Evolutionary conservation across 2,797 vertebrate species (phyloP).

Genomic region (Hypotaenidia okinawae): DNA sequence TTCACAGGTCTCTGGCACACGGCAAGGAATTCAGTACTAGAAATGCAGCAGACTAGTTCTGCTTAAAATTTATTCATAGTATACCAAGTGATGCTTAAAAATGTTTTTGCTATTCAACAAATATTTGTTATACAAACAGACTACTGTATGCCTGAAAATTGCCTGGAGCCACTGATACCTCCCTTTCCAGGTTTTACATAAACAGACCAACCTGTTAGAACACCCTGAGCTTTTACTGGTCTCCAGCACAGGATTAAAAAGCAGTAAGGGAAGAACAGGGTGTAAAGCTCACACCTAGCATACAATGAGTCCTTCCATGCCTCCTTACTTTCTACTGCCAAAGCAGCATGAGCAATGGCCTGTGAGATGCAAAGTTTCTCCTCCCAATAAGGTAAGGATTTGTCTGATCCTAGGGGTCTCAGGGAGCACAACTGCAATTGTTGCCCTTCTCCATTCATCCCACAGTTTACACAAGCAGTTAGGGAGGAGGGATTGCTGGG

Average conservation of each 20-base stretch:
- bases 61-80: not conserved
- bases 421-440: not conserved
- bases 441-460: not conserved
- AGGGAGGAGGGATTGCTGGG: not conserved
- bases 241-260: not conserved
- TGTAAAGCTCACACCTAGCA: not conserved
- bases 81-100: not conserved
- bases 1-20: not conserved
- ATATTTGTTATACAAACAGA: not conserved
- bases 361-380: not conserved
- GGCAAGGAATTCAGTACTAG: not conserved
- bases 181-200: not conserved
- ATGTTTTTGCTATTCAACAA: not conserved
- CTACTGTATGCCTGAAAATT: not conserved
- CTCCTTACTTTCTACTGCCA: not conserved
- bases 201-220: not conserved
- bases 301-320: rapidly evolving
- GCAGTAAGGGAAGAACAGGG: not conserved
- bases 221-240: rapidly evolving
- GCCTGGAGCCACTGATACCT: not conserved
- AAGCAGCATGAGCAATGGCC: not conserved
- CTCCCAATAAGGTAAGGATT: not conserved
- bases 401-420: not conserved
- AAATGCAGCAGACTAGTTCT: not conserved
- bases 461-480: not conserved